phyloP scores from a whole-genome alignment of 2,113 vertebrate genomes.

The Onychorhynchus coronatus region DNA sequence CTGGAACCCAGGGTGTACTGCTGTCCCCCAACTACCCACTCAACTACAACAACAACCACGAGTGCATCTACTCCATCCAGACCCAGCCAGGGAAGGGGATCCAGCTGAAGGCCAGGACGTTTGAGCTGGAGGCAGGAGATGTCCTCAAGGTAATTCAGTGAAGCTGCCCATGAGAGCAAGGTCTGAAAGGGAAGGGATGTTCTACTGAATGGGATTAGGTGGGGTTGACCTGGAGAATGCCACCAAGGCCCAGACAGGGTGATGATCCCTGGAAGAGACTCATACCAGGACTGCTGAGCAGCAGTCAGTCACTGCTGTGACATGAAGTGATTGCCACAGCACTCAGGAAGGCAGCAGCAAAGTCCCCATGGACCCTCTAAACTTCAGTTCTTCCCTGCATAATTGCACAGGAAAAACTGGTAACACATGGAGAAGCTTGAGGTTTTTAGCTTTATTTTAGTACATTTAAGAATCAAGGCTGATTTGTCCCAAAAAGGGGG shows the following conservation, averaged over 20 bases:
- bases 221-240: not conserved
- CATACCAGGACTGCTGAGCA: rapidly evolving
- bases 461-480: not conserved
- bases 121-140: constrained; percentile 89
- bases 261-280: not conserved
- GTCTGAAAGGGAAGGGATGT: not conserved
- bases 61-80: constrained; percentile 99
- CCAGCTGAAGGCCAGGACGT: constrained; percentile 89
- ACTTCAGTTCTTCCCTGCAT: constrained; percentile 7
- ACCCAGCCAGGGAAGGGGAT: constrained; percentile 96
- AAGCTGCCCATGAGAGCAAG: not conserved
- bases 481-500: not conserved
- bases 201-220: rapidly evolving
- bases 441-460: not conserved
- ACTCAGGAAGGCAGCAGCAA: not conserved
- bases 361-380: not conserved
- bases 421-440: not conserved
- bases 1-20: constrained; percentile 93
- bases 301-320: not conserved
- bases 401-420: not conserved
- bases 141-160: constrained; percentile 85
- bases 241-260: not conserved
- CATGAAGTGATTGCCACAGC: rapidly evolving
- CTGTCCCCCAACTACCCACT: constrained; percentile 96
- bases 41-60: constrained; percentile 94